phyloP scores from a whole-genome alignment of 2,797 vertebrate genomes.

The Spheniscus humboldti region DNA sequence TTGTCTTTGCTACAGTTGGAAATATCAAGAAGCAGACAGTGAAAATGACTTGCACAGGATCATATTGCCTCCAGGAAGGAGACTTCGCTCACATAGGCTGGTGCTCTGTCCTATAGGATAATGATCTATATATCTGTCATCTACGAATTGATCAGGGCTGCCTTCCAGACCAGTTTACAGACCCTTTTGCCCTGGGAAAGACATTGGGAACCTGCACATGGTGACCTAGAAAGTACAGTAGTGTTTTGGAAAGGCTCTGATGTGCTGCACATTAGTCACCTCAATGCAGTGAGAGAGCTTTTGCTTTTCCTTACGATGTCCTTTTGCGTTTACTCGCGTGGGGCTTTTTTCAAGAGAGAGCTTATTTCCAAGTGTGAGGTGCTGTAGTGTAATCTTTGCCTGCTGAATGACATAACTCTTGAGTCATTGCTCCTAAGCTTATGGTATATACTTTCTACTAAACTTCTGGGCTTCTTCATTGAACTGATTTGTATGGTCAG shows the following conservation, averaged over 20 bases:
- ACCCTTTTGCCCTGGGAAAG: neutral
- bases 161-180: neutral
- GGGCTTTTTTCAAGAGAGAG: neutral
- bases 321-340: neutral
- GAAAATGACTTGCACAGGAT: neutral
- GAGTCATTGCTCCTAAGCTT: neutral
- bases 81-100: neutral
- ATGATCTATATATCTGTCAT: neutral
- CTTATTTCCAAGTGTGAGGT: neutral
- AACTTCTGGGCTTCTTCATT: neutral
- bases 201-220: neutral
- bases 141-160: neutral
- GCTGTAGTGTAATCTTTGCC: neutral
- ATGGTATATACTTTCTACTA: neutral
- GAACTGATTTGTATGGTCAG: neutral
- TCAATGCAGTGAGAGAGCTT: neutral
- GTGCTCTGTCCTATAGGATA: neutral
- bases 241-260: neutral
- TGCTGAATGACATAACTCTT: neutral
- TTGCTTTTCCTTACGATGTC: neutral
- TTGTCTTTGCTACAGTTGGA: neutral
- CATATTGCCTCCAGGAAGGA: neutral
- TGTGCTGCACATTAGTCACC: neutral
- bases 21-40: neutral
- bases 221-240: neutral